Conservation (phyloP, 2,113 vertebrate genomes). For the Pandion haliaetus region DNA sequence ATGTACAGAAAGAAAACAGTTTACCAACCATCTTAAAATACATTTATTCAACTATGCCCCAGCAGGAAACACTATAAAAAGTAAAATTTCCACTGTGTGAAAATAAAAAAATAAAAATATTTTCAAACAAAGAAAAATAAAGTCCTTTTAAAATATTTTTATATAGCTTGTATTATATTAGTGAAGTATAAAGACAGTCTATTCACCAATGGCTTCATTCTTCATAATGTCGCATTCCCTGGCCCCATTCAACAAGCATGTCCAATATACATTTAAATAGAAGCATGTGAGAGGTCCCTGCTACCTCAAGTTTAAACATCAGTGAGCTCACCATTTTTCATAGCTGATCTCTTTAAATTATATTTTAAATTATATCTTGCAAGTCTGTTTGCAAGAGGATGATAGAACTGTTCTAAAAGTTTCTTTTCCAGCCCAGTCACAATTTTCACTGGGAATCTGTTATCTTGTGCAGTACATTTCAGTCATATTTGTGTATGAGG, state of each 20-base stretch:
- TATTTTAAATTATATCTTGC: neutral
- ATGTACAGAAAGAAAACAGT: slow-evolving; percentile 37
- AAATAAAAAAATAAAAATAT: slow-evolving; percentile 42
- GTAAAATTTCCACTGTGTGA: neutral
- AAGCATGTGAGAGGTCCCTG: neutral
- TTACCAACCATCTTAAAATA: slow-evolving; percentile 49
- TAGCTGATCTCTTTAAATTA: neutral
- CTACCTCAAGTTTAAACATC: neutral
- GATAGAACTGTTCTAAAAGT: neutral
- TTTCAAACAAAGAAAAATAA: neutral
- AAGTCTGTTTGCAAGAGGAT: neutral
- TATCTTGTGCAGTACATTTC: neutral
- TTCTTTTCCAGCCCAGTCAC: neutral
- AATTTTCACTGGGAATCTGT: neutral
- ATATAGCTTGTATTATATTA: neutral
- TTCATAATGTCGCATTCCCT: neutral
- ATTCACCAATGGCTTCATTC: neutral
- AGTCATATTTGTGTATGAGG: neutral
- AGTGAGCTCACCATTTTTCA: neutral
- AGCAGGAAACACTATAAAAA: slow-evolving; percentile 28
- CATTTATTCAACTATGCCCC: slow-evolving; percentile 44
- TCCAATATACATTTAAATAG: neutral
- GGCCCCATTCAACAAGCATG: neutral
- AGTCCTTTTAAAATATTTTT: neutral
- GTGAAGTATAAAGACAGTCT: neutral